These are phyloP conservation scores for Lepidocyrtoides sp. DNA, from an alignment of 2,888 invertebrate genomes.

Conservation along the genomic window DNA sequence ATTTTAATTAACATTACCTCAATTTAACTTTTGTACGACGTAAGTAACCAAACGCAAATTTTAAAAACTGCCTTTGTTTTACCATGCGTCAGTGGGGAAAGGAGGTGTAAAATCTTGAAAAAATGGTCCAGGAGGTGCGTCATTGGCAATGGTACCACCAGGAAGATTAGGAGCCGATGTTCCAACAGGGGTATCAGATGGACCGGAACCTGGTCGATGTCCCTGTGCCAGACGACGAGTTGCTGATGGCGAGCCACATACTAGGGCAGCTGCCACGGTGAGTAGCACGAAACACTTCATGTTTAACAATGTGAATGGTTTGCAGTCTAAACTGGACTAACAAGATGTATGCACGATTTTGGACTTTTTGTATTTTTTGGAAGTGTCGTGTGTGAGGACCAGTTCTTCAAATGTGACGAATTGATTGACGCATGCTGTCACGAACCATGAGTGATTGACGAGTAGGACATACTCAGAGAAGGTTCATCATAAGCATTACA, in stretches of 20 bases:
- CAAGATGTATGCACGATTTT: neutral
- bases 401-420: no score
- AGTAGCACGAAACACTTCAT: neutral
- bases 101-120: conserved; percentile 81
- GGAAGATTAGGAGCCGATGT: conserved; percentile 78
- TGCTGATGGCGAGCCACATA: neutral
- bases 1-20: no score
- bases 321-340: neutral
- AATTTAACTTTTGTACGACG: neutral
- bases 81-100: conserved; percentile 82
- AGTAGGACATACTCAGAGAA: no score
- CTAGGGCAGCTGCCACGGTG: neutral
- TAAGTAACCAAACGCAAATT: neutral
- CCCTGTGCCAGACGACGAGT: neutral
- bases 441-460: no score
- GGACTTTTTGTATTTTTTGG: neutral
- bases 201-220: conserved; percentile 60
- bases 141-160: conserved; percentile 79
- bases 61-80: no score
- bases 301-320: no score
- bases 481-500: no score
- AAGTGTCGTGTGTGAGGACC: no score
- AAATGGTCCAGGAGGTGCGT: conserved; percentile 82
- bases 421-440: no score
- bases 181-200: conserved; percentile 77